Evolutionary conservation across 92 coral and sea anemone genomes (phyloP), one percentile per base, ranked within the genome.

Genomic region (Metridium senile): DNA sequence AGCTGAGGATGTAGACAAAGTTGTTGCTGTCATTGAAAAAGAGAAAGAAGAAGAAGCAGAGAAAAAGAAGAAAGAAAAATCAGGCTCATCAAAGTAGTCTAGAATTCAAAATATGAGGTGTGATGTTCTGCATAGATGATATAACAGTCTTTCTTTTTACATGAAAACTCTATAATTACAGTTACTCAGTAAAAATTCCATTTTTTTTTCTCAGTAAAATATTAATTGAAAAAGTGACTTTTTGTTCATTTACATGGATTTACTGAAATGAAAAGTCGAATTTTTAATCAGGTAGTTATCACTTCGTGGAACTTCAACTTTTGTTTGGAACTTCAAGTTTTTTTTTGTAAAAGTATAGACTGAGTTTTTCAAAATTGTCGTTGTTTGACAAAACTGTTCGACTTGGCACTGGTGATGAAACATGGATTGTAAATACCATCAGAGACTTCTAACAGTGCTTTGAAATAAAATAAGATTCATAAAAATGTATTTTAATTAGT

Each of bases 11-110:
- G 97, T 95, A 16, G 93, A 93, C 47, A 92, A 85, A 68, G 79
- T 84, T 82, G 99, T 95, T 11, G 99, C 90, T 71, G 83, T 89
- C 26, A 95, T 95, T 30, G 99, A 95, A 76, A 95, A 95, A 84
- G 97, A 95, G 72, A 95, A 95, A 52, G 99, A 95, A 72, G 99
- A 85, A 1, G 99, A 95, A 85, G 97, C 97, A 16, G 99, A 95
- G 66, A 92, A 87, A 70, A 95, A 95, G 80, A 95, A 94, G 71
- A 91, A 84, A 82, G 93, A 92, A 81, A 95, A 79, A 30, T 56
- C 91, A 16, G 95, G 91, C 29, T 84, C 98, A 8, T 90, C 93
- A 33, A 92, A 87, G 77, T 91, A 59, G 66, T 0, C 1, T 28
- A 49, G 11, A 29, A 27, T 21, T 43, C 11, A 35, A 21, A 58